These are phyloP conservation scores for Resseliella maxima DNA, from an alignment of 2,888 invertebrate species.

Conservation along the genomic window DNA sequence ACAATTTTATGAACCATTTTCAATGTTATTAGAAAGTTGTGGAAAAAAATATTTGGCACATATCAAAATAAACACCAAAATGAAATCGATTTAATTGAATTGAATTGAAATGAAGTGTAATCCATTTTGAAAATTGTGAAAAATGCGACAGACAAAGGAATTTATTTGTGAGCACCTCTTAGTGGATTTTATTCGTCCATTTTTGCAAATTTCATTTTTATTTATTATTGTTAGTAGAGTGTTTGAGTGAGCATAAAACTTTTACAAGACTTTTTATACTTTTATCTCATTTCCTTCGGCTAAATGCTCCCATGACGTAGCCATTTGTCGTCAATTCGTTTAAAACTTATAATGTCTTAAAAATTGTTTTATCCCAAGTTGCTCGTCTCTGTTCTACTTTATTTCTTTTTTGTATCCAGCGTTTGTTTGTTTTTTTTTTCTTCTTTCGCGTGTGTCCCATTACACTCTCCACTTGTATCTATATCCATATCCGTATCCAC, in stretches of 20 bases:
- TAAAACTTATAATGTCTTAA: conserved; percentile 21
- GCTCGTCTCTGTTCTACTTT: neutral
- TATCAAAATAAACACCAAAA: neutral
- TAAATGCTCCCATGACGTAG: neutral
- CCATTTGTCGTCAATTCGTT: conserved; percentile 14
- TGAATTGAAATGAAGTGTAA: neutral
- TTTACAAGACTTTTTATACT: neutral
- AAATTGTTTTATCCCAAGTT: neutral
- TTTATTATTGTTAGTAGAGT: conserved; percentile 9
- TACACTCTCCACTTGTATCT: too few relatives aligned
- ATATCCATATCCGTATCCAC: too few relatives aligned
- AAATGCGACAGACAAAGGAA: neutral
- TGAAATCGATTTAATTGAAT: neutral
- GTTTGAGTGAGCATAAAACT: neutral
- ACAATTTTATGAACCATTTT: neutral
- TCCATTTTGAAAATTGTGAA: neutral
- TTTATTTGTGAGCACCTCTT: neutral
- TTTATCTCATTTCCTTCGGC: neutral
- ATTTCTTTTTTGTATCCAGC: neutral
- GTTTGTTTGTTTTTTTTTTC: neutral
- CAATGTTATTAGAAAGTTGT: neutral
- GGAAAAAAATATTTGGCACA: neutral
- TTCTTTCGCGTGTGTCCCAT: neutral
- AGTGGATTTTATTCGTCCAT: neutral
- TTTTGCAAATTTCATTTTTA: neutral